Evolutionary conservation across 2,888 invertebrate genomes (phyloP), one percentile per base, ranked within the genome.

Genomic region (Noctua janthina): DNA sequence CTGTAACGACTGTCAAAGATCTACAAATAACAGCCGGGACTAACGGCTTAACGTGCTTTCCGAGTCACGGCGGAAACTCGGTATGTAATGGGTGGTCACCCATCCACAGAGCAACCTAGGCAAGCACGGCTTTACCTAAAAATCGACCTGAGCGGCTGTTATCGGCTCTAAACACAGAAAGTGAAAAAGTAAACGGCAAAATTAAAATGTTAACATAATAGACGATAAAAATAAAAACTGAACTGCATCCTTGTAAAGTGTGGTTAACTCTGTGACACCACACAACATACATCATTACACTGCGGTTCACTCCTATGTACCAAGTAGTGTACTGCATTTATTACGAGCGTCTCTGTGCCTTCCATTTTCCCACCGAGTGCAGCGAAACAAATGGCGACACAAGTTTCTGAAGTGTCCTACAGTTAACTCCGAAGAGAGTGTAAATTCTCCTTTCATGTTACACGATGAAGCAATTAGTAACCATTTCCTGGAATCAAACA

Each of bases 271-370:
- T 49, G 39, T 69, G 62, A 66, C 70, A 67, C 49, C 49, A 35
- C 67, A 82, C 73, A 78, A 68, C 70, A 83, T 83, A 83, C 83
- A 62, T 83, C 82, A 84, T 81, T 83, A 83, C 56, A 80, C 68
- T 69, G 77, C 49, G 43, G 67, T 59, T 29, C 67, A 15, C 56
- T 56, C 43, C n/a, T 59, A 77, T 49, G 66, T 59, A 68, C n/a
- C 35, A n/a, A 6, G 15, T 2, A 71, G 70, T 82, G 77, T 71
- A 74, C 59, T 46, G 15, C 79, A 83, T 84, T 84, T 84, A 70
- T 81, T 82, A 77, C 70, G 15, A 77, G 66, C 49, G 51, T 56
- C 49, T 49, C 43, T 74, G 66, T 74, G 20, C 29, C 29, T 39
- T 81, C 4, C 29, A 84, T 79, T 84, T 84, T 81, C 67, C 66